A percentile compares a stretch with the other conserved stretches of the same genome.
phyloP scores from a whole-genome alignment of 2,113 vertebrate genomes.

The Bubo blakistoni region DNA sequence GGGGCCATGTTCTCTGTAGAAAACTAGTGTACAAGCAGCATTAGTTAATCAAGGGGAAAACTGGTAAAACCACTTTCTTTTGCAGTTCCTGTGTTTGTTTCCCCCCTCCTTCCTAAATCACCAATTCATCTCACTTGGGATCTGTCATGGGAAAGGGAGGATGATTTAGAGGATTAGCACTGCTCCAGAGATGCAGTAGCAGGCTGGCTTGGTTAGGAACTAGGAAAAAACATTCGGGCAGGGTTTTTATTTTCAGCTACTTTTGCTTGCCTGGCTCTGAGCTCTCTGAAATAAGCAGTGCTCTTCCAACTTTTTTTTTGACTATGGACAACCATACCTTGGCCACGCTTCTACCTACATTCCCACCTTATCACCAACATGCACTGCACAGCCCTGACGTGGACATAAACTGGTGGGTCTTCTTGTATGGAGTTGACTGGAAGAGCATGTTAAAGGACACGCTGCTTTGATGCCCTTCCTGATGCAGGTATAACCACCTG shows the following conservation, averaged over 20 bases:
- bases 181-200: neutral
- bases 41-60: neutral
- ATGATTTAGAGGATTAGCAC: neutral
- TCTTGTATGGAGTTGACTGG: neutral
- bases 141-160: neutral
- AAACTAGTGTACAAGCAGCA: neutral
- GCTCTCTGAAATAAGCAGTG: neutral
- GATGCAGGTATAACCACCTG: neutral
- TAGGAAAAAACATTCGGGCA: neutral
- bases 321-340: neutral
- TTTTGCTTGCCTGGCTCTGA: neutral
- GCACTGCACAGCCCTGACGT: fast-evolving
- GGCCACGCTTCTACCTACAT: neutral
- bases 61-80: neutral
- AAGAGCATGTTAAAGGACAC: neutral
- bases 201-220: neutral
- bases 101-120: neutral
- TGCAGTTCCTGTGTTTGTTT: neutral
- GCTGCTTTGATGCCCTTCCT: neutral
- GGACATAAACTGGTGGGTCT: too few species aligned
- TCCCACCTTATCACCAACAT: neutral
- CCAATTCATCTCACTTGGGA: neutral
- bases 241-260: neutral
- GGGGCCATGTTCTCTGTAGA: fast-evolving
- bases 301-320: neutral